Evolutionary conservation across 2,888 invertebrate species (phyloP), one percentile per base, ranked within the genome.

Genomic region (Rhamnusium bicolor): DNA sequence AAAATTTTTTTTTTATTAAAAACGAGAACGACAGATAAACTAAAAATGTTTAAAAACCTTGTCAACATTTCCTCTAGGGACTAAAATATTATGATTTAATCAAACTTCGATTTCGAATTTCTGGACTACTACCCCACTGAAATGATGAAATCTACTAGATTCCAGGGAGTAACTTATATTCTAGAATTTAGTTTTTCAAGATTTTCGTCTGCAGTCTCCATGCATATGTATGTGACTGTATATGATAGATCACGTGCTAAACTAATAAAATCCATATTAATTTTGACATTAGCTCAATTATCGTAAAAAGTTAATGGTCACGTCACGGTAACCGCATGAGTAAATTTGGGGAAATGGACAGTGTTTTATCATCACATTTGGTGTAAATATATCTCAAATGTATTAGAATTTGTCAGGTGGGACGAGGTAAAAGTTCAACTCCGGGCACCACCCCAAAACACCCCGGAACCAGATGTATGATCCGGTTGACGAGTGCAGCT

Each of bases 401-500:
- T 29, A 67, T 65, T 62, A 69, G 62, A 58, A 73, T 73, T 74
- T 73, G 76, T 80, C 79, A 79, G 79, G 78, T 78, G 77, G 71
- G 77, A 75, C 62, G 76, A 75, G 71, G 73, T 40, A 49, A 69
- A 67, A 73, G 69, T 68, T 74, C 72, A 71, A 74, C 72, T 79
- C 76, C 79, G 79, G 79, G 75, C 75, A 76, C 77, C 81, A 81
- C 83, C 81, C 81, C 76, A 77, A 78, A 75, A 80, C 77, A 76
- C 79, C 76, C 83, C 83, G 83, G 82, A 82, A 81, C 82, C 82
- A 82, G 82, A 81, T 82, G 82, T 78, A 71, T 73, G 75, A 73
- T 74, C 73, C 75, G 75, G 71, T 69, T 65, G 62, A 49, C 61
- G 66, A 73, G 27, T 72, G 79, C 80, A 80, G 79, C 81, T 80